Base-by-base conservation (phyloP, 2,797 vertebrate species). In the Lepilemur ruficaudatus region DNA sequence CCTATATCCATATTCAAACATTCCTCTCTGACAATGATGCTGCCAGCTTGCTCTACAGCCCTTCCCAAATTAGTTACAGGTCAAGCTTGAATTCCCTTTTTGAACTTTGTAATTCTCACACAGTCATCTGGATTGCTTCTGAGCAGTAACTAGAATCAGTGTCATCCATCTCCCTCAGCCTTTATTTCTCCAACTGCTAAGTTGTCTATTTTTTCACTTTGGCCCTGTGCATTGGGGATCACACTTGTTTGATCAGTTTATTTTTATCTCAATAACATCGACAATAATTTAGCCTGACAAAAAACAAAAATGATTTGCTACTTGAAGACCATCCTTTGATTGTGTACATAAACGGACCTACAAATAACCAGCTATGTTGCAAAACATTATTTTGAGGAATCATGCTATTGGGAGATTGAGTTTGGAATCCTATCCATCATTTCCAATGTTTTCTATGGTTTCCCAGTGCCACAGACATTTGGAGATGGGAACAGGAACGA, bases 11-110 rank as follows among this genome's bases (percentile, higher is more conserved):
- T 38, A 81, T 75, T 73, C 61, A 32, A 70, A 30, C 28, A 95
- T 75, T 43, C 13, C 14, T 10, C 18, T 1, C 2, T 52, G 35
- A 85, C 97, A 97, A 98, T 97, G 98, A 98, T 97, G 94, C 97
- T 57, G 95, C 98, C 97, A 98, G 97, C 97, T 93, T 67, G 72
- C 93, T 70, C 57, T 79, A 35, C 25, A 43, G 92, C 96, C 94
- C 86, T 85, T 80, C 86, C 94, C 98, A 97, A 96, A 97, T 96
- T 98, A 98, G 98, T 98, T 98, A 98, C 95, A 98, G 97, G 98
- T 98, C 98, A 98, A 98, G 98, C 98, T 98, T 98, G 94, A 80
- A 97, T 97, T 98, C 87, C 96, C 94, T 96, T 98, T 99, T 99
- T 99, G 98, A 99, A 98, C 97, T 96, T 20, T 0, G 0, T 11